phyloP scores from a whole-genome alignment of 2,888 invertebrate species.

The Catocala sponsa region DNA sequence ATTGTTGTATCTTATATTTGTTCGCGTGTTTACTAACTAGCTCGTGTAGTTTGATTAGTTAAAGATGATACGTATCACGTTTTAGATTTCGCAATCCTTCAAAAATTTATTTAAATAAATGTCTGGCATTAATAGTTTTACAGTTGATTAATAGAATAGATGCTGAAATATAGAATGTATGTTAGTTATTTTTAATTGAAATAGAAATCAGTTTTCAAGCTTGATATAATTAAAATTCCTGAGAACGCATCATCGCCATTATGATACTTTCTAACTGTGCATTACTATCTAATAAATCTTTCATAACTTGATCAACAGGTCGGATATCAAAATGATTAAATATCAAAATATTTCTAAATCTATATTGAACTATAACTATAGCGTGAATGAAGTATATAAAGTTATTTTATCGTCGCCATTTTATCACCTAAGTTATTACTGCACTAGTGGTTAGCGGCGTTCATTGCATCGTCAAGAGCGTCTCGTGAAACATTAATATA shows the following conservation, averaged over 20 bases:
- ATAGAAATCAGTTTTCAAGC: conserved; percentile 49
- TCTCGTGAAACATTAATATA: conserved; percentile 14
- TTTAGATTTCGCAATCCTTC: conserved; percentile 7
- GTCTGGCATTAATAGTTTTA: too few species aligned
- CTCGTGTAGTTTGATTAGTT: conserved; percentile 62
- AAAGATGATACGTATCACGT: background rate
- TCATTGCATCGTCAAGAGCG: conserved; percentile 20
- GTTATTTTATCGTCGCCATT: conserved; percentile 21
- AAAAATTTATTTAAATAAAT: background rate
- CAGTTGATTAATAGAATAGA: background rate
- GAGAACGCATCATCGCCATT: conserved; percentile 54
- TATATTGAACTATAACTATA: conserved; percentile 12
- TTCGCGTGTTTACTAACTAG: conserved; percentile 65
- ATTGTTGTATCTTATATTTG: conserved; percentile 41
- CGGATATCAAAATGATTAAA: conserved; percentile 16
- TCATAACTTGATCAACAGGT: conserved; percentile 34
- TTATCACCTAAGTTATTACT: conserved; percentile 32
- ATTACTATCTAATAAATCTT: conserved; percentile 17
- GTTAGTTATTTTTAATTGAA: conserved; percentile 33
- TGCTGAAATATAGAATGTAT: background rate
- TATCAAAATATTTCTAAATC: conserved; percentile 20
- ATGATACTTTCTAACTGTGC: conserved; percentile 41
- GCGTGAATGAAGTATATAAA: conserved; percentile 7
- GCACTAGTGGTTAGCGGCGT: conserved; percentile 24
- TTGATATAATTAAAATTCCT: conserved; percentile 65